Conservation (phyloP, 2,888 invertebrate species). For the Mesorhabditis sp. region DNA sequence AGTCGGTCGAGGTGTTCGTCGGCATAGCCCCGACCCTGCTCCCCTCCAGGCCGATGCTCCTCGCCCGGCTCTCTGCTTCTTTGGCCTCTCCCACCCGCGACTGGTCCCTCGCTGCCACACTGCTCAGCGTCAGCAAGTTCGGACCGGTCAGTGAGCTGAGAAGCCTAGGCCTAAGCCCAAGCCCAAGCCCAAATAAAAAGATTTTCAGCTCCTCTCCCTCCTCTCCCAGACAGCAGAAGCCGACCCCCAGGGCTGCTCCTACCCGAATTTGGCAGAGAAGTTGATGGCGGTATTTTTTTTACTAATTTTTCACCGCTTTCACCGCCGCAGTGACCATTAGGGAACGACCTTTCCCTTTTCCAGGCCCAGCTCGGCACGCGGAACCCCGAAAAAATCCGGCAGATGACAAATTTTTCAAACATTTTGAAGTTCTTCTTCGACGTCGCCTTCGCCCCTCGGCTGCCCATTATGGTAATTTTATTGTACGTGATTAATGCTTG, state of each 20-base stretch:
- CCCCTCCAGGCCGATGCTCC: slow-evolving; percentile 68
- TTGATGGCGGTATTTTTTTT: neutral
- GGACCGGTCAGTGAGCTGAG: slow-evolving; percentile 15
- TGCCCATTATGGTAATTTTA: neutral
- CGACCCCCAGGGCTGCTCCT: slow-evolving; percentile 5
- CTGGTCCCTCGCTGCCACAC: slow-evolving; percentile 74
- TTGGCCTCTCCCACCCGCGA: slow-evolving; percentile 11
- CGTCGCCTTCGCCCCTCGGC: slow-evolving; percentile 28
- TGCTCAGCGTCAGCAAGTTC: slow-evolving; percentile 76
- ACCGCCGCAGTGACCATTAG: neutral
- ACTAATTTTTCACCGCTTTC: neutral
- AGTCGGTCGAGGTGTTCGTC: slow-evolving; percentile 84
- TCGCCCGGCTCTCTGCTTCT: slow-evolving; percentile 24
- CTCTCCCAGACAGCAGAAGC: slow-evolving; percentile 2
- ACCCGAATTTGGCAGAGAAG: slow-evolving; percentile 8
- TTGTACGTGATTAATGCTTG: neutral
- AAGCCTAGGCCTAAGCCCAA: neutral
- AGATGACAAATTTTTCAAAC: slow-evolving; percentile 36
- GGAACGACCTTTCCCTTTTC: neutral
- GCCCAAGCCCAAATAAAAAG: neutral
- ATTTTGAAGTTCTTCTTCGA: slow-evolving; percentile 49
- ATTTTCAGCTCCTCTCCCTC: neutral
- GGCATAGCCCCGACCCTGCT: slow-evolving; percentile 92
- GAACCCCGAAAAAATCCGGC: neutral
- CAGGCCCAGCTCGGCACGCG: neutral